Percentiles rank a stretch among this genome's conserved stretches.
Conservation (phyloP, 2,113 vertebrate species). For the Callospermophilus lateralis region DNA sequence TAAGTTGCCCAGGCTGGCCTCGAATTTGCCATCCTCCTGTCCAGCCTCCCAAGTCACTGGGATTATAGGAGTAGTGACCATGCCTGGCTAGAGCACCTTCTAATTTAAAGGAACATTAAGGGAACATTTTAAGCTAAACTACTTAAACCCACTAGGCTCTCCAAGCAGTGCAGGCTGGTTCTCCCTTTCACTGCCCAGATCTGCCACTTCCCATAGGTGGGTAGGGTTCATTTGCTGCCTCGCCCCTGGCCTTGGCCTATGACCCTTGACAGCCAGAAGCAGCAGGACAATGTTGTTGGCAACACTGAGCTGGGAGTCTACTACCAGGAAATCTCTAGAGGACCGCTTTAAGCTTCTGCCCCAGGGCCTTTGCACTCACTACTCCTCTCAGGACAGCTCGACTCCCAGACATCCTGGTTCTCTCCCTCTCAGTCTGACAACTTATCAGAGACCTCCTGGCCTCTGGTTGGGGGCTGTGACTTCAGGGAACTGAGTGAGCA, state of each 20-base stretch:
- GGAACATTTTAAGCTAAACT: neutral
- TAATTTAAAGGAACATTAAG: too few relatives aligned
- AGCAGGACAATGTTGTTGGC: accelerated
- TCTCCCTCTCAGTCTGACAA: neutral
- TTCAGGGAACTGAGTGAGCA: neutral
- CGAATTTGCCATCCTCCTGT: neutral
- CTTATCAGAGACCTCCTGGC: conserved; percentile 16
- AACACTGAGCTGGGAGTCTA: neutral
- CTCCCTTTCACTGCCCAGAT: accelerated
- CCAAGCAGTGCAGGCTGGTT: neutral
- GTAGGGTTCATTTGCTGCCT: neutral
- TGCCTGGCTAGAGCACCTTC: neutral
- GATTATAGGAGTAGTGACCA: neutral
- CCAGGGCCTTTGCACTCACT: neutral
- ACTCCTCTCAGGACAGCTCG: accelerated
- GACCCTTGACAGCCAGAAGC: neutral
- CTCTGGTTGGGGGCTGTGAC: neutral
- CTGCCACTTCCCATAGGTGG: too few relatives aligned
- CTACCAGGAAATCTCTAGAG: too few relatives aligned
- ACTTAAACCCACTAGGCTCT: neutral
- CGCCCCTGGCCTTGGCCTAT: neutral
- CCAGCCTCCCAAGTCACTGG: neutral
- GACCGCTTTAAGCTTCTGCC: accelerated
- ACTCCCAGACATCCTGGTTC: neutral
- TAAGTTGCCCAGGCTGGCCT: neutral